Conservation (phyloP, 2,888 invertebrate genomes). For the Fragum fragum region DNA sequence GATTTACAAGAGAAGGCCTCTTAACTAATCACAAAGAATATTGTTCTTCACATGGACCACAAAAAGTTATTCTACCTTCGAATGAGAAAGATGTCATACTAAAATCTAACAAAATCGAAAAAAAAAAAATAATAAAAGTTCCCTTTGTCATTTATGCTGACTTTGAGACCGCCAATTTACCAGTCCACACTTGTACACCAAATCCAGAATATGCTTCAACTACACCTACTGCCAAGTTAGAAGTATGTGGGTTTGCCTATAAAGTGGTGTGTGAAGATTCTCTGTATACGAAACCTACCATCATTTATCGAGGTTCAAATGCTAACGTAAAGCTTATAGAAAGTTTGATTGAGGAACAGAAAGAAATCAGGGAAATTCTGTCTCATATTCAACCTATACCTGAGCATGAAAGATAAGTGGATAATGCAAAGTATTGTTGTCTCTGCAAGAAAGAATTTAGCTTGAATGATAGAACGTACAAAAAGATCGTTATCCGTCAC, state of each 20-base stretch:
- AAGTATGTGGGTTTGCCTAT: constrained; percentile 45
- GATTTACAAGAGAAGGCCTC: constrained; percentile 16
- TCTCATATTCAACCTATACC: constrained; percentile 38
- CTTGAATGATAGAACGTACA: background rate
- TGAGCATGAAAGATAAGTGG: constrained; percentile 3
- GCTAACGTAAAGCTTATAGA: constrained; percentile 36
- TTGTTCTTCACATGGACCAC: constrained; percentile 37
- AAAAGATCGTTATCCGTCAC: constrained; percentile 12
- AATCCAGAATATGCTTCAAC: background rate
- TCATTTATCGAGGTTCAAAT: constrained; percentile 43
- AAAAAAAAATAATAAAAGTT: constrained; percentile 35
- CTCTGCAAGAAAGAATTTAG: constrained; percentile 4
- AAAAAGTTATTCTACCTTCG: constrained; percentile 33
- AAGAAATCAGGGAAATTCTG: constrained; percentile 40
- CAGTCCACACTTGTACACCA: constrained; percentile 33
- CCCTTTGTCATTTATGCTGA: constrained; percentile 54
- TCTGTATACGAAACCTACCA: constrained; percentile 47
- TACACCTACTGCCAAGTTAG: constrained; percentile 12
- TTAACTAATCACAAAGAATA: constrained; percentile 35
- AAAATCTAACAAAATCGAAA: constrained; percentile 46
- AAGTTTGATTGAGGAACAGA: constrained; percentile 41
- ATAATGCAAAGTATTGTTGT: background rate
- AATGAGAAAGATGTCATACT: constrained; percentile 23
- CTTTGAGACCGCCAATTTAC: constrained; percentile 41
- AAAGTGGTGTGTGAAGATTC: constrained; percentile 43